These are phyloP conservation scores for Plodia interpunctella DNA, from an alignment of 1,140 invertebrate genomes.

Conservation along the genomic window DNA sequence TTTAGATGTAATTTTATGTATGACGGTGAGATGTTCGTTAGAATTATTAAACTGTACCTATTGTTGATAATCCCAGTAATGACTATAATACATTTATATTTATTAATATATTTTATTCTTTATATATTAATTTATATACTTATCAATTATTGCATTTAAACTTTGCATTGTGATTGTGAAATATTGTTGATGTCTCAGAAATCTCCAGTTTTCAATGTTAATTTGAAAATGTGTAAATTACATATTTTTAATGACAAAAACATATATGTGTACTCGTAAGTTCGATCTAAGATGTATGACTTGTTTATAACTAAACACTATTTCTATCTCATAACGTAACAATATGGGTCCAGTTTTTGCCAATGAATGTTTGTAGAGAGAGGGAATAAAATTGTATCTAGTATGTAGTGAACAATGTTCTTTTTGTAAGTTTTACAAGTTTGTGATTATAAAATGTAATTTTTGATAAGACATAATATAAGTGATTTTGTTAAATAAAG, in stretches of 20 bases:
- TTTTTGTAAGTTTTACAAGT: slow-evolving; percentile 4
- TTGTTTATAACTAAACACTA: no score
- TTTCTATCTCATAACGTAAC: no score
- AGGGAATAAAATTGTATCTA: slow-evolving; percentile 3
- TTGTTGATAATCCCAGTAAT: background rate
- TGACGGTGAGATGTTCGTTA: slow-evolving; percentile 12
- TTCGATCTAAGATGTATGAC: no score
- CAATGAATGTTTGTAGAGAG: background rate
- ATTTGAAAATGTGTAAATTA: no score
- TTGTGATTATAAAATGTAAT: slow-evolving; percentile 6
- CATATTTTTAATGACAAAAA: no score
- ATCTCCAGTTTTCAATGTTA: no score
- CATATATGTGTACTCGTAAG: no score
- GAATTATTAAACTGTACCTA: background rate
- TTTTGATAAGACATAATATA: slow-evolving; percentile 6
- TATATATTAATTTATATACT: background rate
- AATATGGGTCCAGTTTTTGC: background rate
- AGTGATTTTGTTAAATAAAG: background rate
- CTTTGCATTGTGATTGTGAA: no score
- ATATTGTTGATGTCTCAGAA: no score
- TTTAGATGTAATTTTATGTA: slow-evolving; percentile 35
- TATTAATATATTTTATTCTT: background rate
- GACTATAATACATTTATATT: no score
- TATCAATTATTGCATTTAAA: no score
- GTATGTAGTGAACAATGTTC: background rate